Evolutionary conservation across 2,888 invertebrate species (phyloP).

Genomic region (Eristalinus aeneus): DNA sequence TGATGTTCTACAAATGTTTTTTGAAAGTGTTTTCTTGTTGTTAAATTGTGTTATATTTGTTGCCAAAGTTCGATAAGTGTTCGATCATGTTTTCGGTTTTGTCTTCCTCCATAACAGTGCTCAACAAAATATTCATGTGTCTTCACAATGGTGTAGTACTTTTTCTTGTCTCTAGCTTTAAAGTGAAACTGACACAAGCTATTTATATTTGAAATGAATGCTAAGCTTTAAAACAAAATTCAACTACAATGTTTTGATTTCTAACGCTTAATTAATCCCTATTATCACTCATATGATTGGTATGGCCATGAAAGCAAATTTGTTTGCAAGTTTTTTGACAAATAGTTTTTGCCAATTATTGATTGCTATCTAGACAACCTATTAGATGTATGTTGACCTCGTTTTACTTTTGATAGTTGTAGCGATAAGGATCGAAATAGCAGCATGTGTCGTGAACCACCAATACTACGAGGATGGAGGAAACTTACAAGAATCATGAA

Average conservation of each 20-base stretch:
- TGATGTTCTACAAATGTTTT: conserved; percentile 68
- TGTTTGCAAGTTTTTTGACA: background rate
- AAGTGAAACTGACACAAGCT: conserved; percentile 1
- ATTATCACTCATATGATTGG: background rate
- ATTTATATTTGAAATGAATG: background rate
- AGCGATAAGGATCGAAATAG: background rate
- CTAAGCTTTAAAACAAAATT: background rate
- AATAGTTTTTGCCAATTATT: conserved; percentile 12
- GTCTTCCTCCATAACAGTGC: background rate
- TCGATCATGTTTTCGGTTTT: background rate
- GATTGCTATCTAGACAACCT: background rate
- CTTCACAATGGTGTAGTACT: background rate
- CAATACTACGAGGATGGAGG: too few relatives aligned
- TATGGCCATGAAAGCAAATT: background rate
- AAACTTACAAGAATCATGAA: background rate
- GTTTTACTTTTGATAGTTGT: background rate
- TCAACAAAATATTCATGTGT: background rate
- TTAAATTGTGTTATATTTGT: conserved; percentile 25
- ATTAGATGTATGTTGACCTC: background rate
- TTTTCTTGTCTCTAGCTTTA: background rate
- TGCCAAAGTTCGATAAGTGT: background rate
- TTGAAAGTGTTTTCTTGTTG: conserved; percentile 64
- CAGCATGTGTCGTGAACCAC: background rate
- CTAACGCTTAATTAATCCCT: conserved; percentile 5
- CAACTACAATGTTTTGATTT: background rate